A percentile compares a stretch with the other conserved stretches of the same genome.
Evolutionary conservation across 2,797 vertebrate genomes (phyloP).

Genomic region (Pangasius djambal): DNA sequence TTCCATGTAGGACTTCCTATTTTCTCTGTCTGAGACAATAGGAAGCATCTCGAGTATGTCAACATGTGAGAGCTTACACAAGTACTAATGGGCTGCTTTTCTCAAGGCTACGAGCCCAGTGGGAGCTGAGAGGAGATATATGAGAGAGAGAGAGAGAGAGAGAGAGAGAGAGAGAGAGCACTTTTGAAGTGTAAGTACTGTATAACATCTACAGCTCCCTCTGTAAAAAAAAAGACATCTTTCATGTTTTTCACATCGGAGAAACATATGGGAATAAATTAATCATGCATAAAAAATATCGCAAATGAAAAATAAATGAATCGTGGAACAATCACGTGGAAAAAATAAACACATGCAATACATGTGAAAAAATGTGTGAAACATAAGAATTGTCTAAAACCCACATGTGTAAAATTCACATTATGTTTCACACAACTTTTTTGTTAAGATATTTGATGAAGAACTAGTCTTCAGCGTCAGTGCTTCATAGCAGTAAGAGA

Average conservation of each 20-base stretch:
- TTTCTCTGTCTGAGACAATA: slow-evolving; percentile 52
- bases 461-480: neutral
- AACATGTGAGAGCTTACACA: slow-evolving; percentile 56
- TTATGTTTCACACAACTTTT: neutral
- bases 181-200: neutral
- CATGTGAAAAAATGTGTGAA: neutral
- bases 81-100: slow-evolving; percentile 71
- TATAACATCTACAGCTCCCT: neutral
- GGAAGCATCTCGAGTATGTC: slow-evolving; percentile 19
- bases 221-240: neutral
- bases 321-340: neutral
- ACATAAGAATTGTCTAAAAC: neutral
- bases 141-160: slow-evolving; percentile 32
- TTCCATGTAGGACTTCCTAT: slow-evolving; percentile 73
- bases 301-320: neutral
- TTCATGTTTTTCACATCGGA: neutral
- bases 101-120: slow-evolving; percentile 65
- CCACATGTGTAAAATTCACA: neutral
- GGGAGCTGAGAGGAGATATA: slow-evolving; percentile 58
- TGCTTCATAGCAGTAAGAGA: neutral
- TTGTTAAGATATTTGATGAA: neutral
- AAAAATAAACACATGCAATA: too few relatives aligned
- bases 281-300: neutral
- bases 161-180: neutral
- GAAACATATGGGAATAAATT: neutral